Base-by-base conservation (phyloP, 2,797 vertebrate species). In the Melanotaenia parkinsoni region DNA sequence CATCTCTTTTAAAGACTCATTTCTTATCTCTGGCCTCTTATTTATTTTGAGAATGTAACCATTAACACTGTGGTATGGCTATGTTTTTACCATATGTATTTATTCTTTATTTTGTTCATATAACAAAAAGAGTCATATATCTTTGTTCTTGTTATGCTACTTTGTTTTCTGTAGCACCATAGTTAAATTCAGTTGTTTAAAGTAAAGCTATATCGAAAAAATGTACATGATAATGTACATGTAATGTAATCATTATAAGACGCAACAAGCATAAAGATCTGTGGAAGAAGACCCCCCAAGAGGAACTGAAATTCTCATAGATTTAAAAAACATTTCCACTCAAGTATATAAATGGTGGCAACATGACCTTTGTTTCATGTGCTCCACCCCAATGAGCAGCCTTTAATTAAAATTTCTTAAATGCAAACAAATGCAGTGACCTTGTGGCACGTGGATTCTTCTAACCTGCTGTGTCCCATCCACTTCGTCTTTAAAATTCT, bases 281-380 rank as follows among this genome's bases (percentile, higher is more conserved):
- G 38, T 13, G 13, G 38, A 40, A 40, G 11, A 40, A 40, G 38
- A 40, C 38, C 38, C 38, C 18, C 12, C 51, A 2, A 5, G 33
- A 45, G 84, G 16, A 76, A 85, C 90, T 86, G 84, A 90, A 93
- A 93, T 92, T 94, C 68, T 71, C 88, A 76, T 43, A 74, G 62
- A 73, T 78, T 61, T 40, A 26, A 53, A 53, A 33, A 68, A 69
- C 56, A 65, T 76, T 70, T 40, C 3, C 22, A 40, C 16, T 18
- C 22, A 3, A 8, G 65, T 70, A 32, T 64, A 66, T 50, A 78
- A 79, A 66, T 63, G 1, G 12, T 77, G 60, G 54, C 53, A 67
- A 70, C 18, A 2, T 75, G 73, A 81, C 75, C 84, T 85, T 83
- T 78, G 51, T 58, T 72, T 82, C 58, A 64, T 74, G 77, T 57